Evolutionary conservation across 2,113 vertebrate genomes (phyloP), one percentile per base, ranked within the genome.

Genomic region (Ictalurus punctatus): DNA sequence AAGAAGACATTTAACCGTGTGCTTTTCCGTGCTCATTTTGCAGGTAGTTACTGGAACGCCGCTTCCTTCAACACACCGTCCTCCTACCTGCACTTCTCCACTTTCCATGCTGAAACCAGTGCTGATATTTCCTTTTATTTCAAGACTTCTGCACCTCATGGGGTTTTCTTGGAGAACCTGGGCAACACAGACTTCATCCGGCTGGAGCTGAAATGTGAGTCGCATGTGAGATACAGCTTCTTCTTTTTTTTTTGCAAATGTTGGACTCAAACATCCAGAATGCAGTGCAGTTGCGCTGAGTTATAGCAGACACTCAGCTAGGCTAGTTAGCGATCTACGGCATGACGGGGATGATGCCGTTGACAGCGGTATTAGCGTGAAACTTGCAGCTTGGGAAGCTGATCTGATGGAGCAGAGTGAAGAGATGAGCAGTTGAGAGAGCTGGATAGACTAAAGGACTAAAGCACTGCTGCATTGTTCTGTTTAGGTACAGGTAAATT

Each of bases 121-220:
- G 98, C 98, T 1, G 98, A 99, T 93, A 99, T 99, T 87, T 98
- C 98, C 30, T 99, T 99, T 95, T 99, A 99, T 93, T 99, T 99
- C 96, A 99, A 99, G 93, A 99, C 98, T 0, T 96, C 98, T 0
- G 97, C 97, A 5, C 96, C 97, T 0, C 96, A 97, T 0, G 98
- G 98, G 1, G 98, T 99, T 73, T 99, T 99, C 88, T 96, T 99
- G 89, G 98, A 99, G 92, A 99, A 99, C 90, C 94, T 99, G 91
- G 98, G 98, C 44, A 99, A 98, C 92, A 97, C 97, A 0, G 98
- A 99, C 91, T 99, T 99, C 94, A 99, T 99, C 92, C 98, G 98
- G 87, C 93, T 99, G 85, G 98, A 99, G 93, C 93, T 99, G 80
- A 99, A 89, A 89, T 91, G 90, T 91, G 56, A 89, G 90, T 65